phyloP scores from a whole-genome alignment of 53 echinoderm and acorn worm genomes.

The Pentamera pediparva region DNA sequence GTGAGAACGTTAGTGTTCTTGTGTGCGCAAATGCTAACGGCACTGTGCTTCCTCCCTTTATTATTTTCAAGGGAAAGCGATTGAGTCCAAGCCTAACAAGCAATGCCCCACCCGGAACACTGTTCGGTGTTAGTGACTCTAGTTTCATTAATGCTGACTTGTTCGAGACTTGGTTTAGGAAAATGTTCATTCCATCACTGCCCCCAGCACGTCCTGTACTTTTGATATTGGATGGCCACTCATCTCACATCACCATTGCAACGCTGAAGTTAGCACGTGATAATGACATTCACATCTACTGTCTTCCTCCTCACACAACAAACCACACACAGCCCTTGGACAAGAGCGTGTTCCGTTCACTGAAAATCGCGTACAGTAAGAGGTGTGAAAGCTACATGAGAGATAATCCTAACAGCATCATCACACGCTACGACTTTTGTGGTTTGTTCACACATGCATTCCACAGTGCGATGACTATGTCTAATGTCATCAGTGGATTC shows the following conservation, averaged over 20 bases:
- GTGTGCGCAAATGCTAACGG: neutral
- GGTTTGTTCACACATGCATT: constrained; percentile 35
- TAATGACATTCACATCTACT: constrained; percentile 46
- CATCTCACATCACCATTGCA: constrained; percentile 26
- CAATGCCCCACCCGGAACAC: constrained; percentile 22
- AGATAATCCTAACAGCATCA: constrained; percentile 37
- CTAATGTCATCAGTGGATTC: constrained; percentile 48
- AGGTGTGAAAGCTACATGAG: constrained; percentile 36
- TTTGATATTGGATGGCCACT: constrained; percentile 16
- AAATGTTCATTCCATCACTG: neutral
- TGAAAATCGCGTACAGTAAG: constrained; percentile 44
- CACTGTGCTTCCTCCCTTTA: constrained; percentile 1
- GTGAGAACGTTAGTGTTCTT: neutral
- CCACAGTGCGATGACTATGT: constrained; percentile 38
- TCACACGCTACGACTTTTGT: constrained; percentile 35
- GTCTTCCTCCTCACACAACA: constrained; percentile 54
- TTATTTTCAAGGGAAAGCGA: neutral
- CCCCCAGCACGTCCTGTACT: neutral
- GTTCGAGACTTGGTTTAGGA: neutral
- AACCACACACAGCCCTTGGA: constrained; percentile 60
- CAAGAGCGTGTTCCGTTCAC: constrained; percentile 32
- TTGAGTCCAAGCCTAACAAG: neutral
- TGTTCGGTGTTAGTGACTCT: neutral
- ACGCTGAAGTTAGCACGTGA: constrained; percentile 9
- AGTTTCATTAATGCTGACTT: constrained; percentile 4